Conservation (phyloP, 2,113 vertebrate genomes). For the Heteronetta atricapilla region DNA sequence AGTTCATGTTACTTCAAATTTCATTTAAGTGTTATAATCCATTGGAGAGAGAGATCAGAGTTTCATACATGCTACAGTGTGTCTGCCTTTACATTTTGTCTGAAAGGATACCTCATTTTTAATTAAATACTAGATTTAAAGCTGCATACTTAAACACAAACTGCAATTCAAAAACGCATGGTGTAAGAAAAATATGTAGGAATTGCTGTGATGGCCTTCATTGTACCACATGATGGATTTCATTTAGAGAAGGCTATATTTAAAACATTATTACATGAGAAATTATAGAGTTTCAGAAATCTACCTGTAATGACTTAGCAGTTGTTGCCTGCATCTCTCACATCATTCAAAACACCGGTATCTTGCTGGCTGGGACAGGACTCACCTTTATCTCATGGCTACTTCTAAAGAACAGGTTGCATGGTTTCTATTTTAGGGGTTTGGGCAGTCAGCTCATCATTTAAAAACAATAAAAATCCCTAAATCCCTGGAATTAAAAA, state of each 20-base stretch:
- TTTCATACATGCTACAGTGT: not conserved
- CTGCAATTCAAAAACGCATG: constrained; percentile 25
- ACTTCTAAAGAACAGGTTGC: not conserved
- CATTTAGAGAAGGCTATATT: not conserved
- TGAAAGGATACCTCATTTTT: constrained; percentile 18
- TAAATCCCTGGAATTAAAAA: not conserved
- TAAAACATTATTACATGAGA: not conserved
- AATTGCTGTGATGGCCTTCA: not conserved
- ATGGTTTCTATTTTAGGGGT: not conserved
- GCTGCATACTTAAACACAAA: not conserved
- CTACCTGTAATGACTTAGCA: not conserved
- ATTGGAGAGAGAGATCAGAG: constrained; percentile 19
- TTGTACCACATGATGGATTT: not conserved
- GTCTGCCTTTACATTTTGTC: not conserved
- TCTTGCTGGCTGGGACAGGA: not conserved
- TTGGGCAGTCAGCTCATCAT: not conserved
- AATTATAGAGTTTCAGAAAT: not conserved
- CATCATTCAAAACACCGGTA: not conserved
- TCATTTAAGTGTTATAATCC: constrained; percentile 1
- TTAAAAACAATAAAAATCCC: not conserved
- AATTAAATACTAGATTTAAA: constrained; percentile 34
- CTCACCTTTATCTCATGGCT: not conserved
- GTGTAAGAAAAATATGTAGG: not conserved
- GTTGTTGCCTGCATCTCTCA: not conserved
- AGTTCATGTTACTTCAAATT: constrained; percentile 8